These are phyloP conservation scores for Muraenolepis orangiensis DNA, from an alignment of 2,797 vertebrate genomes.

Conservation along the genomic window DNA sequence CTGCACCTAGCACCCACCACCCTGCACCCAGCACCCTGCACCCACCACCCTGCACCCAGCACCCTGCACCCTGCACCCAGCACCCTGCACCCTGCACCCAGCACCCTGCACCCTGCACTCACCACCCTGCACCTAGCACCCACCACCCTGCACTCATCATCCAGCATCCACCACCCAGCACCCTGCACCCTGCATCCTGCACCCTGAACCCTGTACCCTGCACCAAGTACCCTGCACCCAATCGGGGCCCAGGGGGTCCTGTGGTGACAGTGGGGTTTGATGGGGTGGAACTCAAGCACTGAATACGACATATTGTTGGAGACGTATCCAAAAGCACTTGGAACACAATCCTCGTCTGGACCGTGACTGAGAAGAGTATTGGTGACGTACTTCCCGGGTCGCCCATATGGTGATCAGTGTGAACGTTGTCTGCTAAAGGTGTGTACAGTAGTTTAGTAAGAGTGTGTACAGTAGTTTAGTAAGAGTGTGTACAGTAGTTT, in stretches of 20 bases:
- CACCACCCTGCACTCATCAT: neutral
- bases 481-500: neutral
- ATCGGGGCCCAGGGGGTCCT: neutral
- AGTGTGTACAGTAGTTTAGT: constrained; percentile 2
- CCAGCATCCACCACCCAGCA: too few relatives aligned
- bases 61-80: constrained; percentile 79
- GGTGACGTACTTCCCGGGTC: neutral
- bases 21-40: constrained; percentile 66
- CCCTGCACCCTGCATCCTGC: constrained; percentile 80
- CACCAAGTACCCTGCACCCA: neutral
- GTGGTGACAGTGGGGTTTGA: neutral
- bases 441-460: neutral
- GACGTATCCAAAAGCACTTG: neutral
- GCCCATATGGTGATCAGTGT: neutral
- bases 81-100: constrained; percentile 12
- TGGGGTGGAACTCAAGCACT: neutral
- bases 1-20: constrained; percentile 84
- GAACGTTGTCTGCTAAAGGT: neutral
- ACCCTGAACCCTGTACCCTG: constrained; percentile 5
- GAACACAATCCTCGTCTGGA: neutral
- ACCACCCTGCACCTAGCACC: constrained; percentile 69
- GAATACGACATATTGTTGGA: neutral
- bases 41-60: neutral
- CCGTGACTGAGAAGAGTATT: neutral
- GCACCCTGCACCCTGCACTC: constrained; percentile 64